Evolutionary conservation across 2,888 invertebrate genomes (phyloP), one percentile per base, ranked within the genome.

Genomic region (Resseliella maxima): DNA sequence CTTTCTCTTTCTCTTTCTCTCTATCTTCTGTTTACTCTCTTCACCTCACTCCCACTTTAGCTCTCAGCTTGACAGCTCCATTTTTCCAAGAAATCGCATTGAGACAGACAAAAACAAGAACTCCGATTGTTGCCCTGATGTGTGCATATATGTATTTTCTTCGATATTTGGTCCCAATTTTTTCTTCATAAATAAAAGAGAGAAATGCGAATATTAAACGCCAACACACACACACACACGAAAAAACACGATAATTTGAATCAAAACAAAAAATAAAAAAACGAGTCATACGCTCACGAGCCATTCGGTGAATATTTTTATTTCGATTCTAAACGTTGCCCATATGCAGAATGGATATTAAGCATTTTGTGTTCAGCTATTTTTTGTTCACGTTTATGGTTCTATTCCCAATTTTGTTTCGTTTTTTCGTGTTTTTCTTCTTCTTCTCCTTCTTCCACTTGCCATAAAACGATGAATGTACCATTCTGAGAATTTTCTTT

Each of bases 21-120:
- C 59, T 24, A 12, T 41, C 41, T 41, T 12, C 41, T 41, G 41
- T 12, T 41, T 41, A 8, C 12, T 12, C 12, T 41, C 41, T 24
- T 3, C 12, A 3, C n/a, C n/a, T n/a, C n/a, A n/a, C n/a, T n/a
- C n/a, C n/a, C n/a, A n/a, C n/a, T n/a, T n/a, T n/a, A n/a, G n/a
- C n/a, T n/a, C n/a, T n/a, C n/a, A n/a, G n/a, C n/a, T n/a, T 59
- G 59, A 59, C 59, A 59, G 59, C 59, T 59, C 15, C 59, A 59
- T 24, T 59, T 59, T 59, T 59, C 27, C 59, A 27, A 2, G 10
- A 50, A 50, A 59, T 8, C 3, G 24, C 5, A 59, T 27, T 3
- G 15, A 59, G 5, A 27, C 18, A 59, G 5, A 24, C 1, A 27
- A 27, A 59, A 1, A 27, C 18, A 5, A 59, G 27, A 2, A 24